These are phyloP conservation scores for Eurystomus gularis DNA, from an alignment of 2,113 vertebrate species.

Conservation along the genomic window DNA sequence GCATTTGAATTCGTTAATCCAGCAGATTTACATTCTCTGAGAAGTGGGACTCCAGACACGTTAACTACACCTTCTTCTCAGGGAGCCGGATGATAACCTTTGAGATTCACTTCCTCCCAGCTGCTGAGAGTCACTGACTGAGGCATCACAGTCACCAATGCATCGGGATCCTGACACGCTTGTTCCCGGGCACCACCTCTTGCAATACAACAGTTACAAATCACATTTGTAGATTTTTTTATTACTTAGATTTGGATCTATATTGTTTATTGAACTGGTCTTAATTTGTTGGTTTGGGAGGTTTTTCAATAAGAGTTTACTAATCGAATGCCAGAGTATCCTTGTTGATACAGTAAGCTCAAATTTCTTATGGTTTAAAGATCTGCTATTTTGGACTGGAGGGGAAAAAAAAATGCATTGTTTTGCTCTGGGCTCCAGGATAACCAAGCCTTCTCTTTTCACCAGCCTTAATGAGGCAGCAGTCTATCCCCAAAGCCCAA, in stretches of 20 bases:
- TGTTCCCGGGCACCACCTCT: background rate
- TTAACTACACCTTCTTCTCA: background rate
- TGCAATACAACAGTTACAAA: background rate
- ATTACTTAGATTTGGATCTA: background rate
- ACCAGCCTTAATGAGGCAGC: constrained; percentile 40
- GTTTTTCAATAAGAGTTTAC: background rate
- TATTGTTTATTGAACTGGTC: background rate
- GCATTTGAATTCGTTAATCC: background rate
- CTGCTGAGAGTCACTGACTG: background rate
- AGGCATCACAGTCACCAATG: background rate
- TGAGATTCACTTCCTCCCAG: background rate
- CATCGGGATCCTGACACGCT: background rate
- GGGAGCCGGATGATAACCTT: background rate
- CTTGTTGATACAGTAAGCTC: background rate
- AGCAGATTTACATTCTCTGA: background rate
- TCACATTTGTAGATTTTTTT: background rate
- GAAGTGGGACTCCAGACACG: background rate
- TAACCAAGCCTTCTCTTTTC: background rate
- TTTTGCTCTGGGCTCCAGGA: background rate
- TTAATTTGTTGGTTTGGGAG: background rate
- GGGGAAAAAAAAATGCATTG: background rate
- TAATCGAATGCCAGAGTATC: background rate
- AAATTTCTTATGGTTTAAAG: background rate
- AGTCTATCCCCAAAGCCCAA: constrained; percentile 35
- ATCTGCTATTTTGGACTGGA: background rate